Evolutionary conservation across 2,113 vertebrate species (phyloP).

Genomic region (Chloropsis cyanopogon): DNA sequence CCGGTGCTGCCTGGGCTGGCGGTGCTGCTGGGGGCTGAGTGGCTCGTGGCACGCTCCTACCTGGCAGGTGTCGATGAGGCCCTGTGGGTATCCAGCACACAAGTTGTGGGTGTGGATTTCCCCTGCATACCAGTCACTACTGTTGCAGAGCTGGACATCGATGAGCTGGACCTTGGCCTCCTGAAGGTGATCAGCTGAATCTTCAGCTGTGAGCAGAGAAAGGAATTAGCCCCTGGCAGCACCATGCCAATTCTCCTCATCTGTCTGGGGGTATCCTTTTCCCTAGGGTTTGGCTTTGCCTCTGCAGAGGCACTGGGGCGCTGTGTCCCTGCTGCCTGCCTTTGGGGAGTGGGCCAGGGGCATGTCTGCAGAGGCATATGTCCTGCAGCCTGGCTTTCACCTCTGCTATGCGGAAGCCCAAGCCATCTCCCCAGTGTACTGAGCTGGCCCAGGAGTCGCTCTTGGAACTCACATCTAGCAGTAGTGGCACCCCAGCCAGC

Average conservation of each 20-base stretch:
- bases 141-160: neutral
- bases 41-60: neutral
- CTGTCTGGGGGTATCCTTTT: neutral
- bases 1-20: neutral
- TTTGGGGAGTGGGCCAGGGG: fast-evolving
- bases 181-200: neutral
- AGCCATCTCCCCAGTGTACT: fast-evolving
- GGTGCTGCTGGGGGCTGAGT: neutral
- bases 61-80: neutral
- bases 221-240: neutral
- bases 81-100: neutral
- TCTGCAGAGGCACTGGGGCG: fast-evolving
- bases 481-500: neutral
- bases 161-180: neutral
- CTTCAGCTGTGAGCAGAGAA: neutral
- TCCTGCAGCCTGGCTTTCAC: fast-evolving
- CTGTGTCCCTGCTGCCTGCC: neutral
- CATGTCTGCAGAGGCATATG: fast-evolving
- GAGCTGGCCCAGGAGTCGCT: fast-evolving
- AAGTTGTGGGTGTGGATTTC: neutral
- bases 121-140: fast-evolving
- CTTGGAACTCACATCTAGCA: neutral
- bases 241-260: neutral
- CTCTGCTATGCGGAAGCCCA: neutral
- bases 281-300: neutral